Base-by-base conservation (phyloP, 2,113 vertebrate species). In the Xenopus borealis region DNA sequence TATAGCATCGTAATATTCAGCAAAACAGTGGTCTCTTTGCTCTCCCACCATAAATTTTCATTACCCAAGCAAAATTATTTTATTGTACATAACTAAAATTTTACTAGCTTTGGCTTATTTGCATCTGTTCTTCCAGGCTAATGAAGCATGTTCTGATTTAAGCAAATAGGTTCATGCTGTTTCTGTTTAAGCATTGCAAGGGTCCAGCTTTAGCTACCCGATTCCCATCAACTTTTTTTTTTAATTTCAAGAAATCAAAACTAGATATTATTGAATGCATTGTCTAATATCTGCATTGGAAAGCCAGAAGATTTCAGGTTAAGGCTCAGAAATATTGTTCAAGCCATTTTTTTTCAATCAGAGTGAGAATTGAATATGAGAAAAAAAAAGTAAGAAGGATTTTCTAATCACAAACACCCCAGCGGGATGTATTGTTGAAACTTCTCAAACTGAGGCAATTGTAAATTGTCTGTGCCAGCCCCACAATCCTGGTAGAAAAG, bases 241-340 rank as follows among this genome's bases (percentile, higher is more conserved):
- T 47, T n/a, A n/a, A 17, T 66, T 62, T 3, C 12, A 10, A n/a
- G 18, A 62, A 75, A 75, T 55, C 57, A 69, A 75, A 75, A 69
- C 46, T 86, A 85, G 84, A 83, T 86, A 85, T 85, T 86, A 86
- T 82, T 82, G 81, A 75, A 72, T 81, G 86, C 85, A 85, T 82
- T 81, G 83, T 84, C 85, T 80, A 82, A 84, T 87, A 88, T 89
- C 87, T 88, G 87, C 86, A 86, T 89, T 82, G 83, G 80, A 81
- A 83, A 80, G 84, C 78, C 79, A 80, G 85, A 86, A 87, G 86
- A 84, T 85, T 89, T 86, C 83, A 88, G 85, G 86, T 85, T 85
- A 85, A 87, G 85, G 83, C 84, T 16, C 66, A 87, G 82, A 83
- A 84, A 87, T 83, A 84, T 83, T 86, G 83, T 88, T 85, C 86